Base-by-base conservation (phyloP, 2,888 invertebrate species). In the Bhutanitis thaidina region DNA sequence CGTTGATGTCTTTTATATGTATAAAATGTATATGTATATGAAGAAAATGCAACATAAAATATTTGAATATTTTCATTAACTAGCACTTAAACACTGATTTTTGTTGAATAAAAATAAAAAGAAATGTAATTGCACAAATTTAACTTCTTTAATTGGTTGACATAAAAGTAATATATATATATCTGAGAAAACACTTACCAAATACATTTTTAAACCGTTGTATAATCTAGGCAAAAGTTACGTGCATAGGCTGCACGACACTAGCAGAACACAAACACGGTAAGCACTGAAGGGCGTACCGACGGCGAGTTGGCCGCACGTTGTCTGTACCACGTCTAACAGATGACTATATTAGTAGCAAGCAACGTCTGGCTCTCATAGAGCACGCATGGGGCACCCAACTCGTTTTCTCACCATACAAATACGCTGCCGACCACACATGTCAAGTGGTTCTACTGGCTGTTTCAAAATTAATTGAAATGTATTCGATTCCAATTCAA, bases 241-340 rank as follows among this genome's bases (percentile, higher is more conserved):
- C 10, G 27, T 48, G 29, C 38, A 43, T 45, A 53, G 39, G 51
- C 34, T 47, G 47, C 52, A 45, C 54, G 30, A 47, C 41, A 47
- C 35, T 39, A 35, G 10, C 13, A 15, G 25, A 39, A 29, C 37
- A 36, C 29, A 43, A 37, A 30, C 43, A 41, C 36, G 45, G 34
- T 35, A 49, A 52, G 45, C 54, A 53, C 37, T 57, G 55, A 52
- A 54, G 60, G 49, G 53, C 55, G 61, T 67, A 60, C 47, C 46
- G 54, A 59, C 48, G 60, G 60, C 77, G 79, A 74, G 80, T 73
- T 65, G 64, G 65, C 73, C 70, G 71, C 69, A 62, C 83, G 69
- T 61, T 70, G 86, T 82, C 83, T 83, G 71, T 71, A 64, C 59
- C 65, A 65, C 77, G 85, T 86, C 69, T 71, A 66, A 51, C 54